Percentiles rank a stretch among this genome's conserved stretches.
Evolutionary conservation across 1,140 invertebrate genomes (phyloP).

Genomic region (Stegodyphus dumicola): DNA sequence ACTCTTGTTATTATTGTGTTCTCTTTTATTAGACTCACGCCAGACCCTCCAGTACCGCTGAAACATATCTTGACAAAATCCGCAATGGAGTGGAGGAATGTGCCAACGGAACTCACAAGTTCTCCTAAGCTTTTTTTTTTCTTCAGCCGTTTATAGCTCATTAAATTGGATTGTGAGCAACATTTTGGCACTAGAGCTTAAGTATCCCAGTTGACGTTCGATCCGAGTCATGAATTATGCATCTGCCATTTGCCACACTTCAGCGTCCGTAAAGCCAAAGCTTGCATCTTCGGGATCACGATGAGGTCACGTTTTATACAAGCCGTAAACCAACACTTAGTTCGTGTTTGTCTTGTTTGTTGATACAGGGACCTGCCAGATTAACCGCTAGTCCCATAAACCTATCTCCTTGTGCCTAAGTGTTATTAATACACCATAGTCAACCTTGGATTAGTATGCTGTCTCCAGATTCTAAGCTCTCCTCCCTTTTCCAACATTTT

Average conservation of each 20-base stretch:
- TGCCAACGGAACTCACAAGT: too few species aligned
- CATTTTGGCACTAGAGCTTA: conserved; percentile 6
- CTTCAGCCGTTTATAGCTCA: conserved; percentile 22
- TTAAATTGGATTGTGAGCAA: conserved; percentile 34
- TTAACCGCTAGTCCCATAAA: conserved; percentile 22
- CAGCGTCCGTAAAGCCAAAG: not conserved
- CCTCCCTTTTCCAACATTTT: not conserved
- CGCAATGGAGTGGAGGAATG: too few species aligned
- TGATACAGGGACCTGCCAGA: conserved; percentile 18
- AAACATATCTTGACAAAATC: too few species aligned
- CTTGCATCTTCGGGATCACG: not conserved
- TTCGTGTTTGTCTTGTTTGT: conserved; percentile 13
- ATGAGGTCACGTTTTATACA: conserved; percentile 11
- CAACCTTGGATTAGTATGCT: conserved; percentile 2
- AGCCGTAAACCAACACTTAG: conserved; percentile 23
- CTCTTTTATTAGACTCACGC: too few species aligned
- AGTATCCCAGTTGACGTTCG: conserved; percentile 6
- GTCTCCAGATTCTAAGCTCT: not conserved
- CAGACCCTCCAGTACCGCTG: too few species aligned
- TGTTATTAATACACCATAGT: conserved; percentile 6
- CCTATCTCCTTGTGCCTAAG: conserved; percentile 7
- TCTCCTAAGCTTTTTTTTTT: too few species aligned
- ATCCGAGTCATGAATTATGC: conserved; percentile 33
- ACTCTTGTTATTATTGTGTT: too few species aligned
- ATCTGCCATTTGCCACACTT: conserved; percentile 26